A percentile compares a stretch with the other conserved stretches of the same genome.
These are phyloP conservation scores for Takifugu ocellatus DNA, from an alignment of 2,797 vertebrate species.

Conservation along the genomic window DNA sequence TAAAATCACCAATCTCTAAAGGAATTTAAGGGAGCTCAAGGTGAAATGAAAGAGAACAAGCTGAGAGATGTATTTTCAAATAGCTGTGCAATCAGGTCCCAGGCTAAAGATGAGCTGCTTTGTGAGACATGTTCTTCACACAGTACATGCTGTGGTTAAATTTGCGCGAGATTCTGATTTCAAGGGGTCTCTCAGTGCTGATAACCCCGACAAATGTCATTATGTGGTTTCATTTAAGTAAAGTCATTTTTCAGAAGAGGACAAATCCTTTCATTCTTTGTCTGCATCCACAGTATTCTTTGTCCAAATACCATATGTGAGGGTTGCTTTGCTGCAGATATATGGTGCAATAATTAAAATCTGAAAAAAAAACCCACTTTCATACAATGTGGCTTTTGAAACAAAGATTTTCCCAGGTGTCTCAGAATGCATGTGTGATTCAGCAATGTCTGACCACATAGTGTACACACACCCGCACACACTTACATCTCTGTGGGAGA, in stretches of 20 bases:
- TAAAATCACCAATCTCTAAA: conserved; percentile 49
- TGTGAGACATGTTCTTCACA: conserved; percentile 63
- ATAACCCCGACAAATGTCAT: conserved; percentile 47
- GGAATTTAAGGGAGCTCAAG: conserved; percentile 68
- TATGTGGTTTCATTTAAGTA: conserved; percentile 27
- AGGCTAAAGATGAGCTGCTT: conserved; percentile 63
- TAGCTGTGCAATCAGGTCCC: conserved; percentile 68
- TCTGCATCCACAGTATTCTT: background rate
- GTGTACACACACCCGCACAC: conserved; percentile 4
- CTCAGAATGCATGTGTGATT: conserved; percentile 33
- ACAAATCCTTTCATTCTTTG: conserved; percentile 14
- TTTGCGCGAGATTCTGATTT: conserved; percentile 57
- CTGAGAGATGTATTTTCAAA: conserved; percentile 69
- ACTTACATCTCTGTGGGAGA: too few species aligned
- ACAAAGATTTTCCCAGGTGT: conserved; percentile 46
- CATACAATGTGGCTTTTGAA: conserved; percentile 63
- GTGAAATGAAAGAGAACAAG: conserved; percentile 70
- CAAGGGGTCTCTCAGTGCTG: conserved; percentile 31
- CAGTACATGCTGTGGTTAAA: conserved; percentile 48
- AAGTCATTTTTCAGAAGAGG: conserved; percentile 42
- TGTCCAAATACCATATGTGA: conserved; percentile 18
- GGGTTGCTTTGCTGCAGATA: conserved; percentile 14
- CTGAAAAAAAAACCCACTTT: conserved; percentile 47
- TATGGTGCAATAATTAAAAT: conserved; percentile 27
- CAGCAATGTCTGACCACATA: conserved; percentile 9